Base-by-base conservation (phyloP, 1,140 invertebrate genomes). In the Bicyclus anynana region DNA sequence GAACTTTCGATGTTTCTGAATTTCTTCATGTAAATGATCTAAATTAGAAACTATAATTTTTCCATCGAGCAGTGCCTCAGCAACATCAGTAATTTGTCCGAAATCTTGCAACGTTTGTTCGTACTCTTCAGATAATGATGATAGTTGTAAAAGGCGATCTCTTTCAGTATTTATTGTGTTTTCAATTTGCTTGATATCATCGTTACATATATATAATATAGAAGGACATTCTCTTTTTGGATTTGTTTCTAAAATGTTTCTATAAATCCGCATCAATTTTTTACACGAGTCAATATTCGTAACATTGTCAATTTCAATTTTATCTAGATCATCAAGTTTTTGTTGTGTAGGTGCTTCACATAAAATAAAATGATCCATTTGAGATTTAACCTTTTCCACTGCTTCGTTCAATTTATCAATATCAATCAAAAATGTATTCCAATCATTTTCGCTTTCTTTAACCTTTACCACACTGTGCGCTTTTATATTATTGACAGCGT, bases 1-100 rank as follows among this genome's bases (percentile, higher is more conserved):
- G 84, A 97, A 96, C 72, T 95, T 96, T 37, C 95, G 91, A 73
- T 96, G 95, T 72, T 95, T 97, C 65, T 96, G 94, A 84, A 97
- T 95, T 87, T 96, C 95, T 69, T 96, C 94, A 68, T 95, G 94
- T 7, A 97, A 82, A 68, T 96, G 93, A 66, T 94, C 92, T 51
- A 95, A 86, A 64, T 93, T 93, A 33, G 90, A 91, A 0, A 95
- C 94, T 1, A 92, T 91, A 21, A 96, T 93, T 13, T 93, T 93
- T 67, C 92, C 93, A 38, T 94, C 93, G 2, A 96, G 87, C 20
- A 96, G 78, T 42, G 93, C 92, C 77, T 96, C 94, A 2, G 95
- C 95, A 2, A 96, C 91, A 23, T 95, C 92, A 2, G 94, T 95
- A 17, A 97, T 96, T 72, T 96, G 94, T 1, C 91, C 92, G 65